Conservation (phyloP, 2,888 invertebrate species). For the Cosmopolites sordidus region DNA sequence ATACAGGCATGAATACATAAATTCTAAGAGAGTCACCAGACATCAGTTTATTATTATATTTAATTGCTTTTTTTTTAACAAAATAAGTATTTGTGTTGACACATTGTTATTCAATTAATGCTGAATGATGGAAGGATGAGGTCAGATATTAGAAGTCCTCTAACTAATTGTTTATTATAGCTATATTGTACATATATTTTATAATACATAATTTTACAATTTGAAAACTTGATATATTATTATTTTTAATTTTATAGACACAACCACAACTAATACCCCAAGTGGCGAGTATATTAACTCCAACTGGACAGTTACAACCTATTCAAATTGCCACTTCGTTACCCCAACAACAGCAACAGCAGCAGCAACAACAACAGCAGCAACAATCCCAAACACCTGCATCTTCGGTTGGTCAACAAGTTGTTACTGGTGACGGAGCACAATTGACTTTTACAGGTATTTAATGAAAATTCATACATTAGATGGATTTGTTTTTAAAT, state of each 20-base stretch:
- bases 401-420: constrained; percentile 36
- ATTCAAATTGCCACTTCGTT: constrained; percentile 63
- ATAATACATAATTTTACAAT: background rate
- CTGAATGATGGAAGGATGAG: too few relatives aligned
- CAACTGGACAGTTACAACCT: constrained; percentile 71
- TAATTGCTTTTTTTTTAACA: too few relatives aligned
- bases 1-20: too few relatives aligned
- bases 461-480: background rate
- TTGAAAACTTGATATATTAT: background rate
- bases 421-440: constrained; percentile 44
- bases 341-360: constrained; percentile 41
- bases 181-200: too few relatives aligned
- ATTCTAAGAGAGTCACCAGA: too few relatives aligned
- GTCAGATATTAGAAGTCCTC: too few relatives aligned
- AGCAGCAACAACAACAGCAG: constrained; percentile 42
- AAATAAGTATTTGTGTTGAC: too few relatives aligned
- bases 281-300: constrained; percentile 66
- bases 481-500: too few relatives aligned
- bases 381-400: constrained; percentile 43
- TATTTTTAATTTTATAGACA: constrained; percentile 34
- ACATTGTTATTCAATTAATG: too few relatives aligned
- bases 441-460: constrained; percentile 62
- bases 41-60: too few relatives aligned
- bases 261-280: constrained; percentile 68
- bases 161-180: too few relatives aligned